Evolutionary conservation across 2,888 invertebrate genomes (phyloP).

Genomic region (Tipula lateralis): DNA sequence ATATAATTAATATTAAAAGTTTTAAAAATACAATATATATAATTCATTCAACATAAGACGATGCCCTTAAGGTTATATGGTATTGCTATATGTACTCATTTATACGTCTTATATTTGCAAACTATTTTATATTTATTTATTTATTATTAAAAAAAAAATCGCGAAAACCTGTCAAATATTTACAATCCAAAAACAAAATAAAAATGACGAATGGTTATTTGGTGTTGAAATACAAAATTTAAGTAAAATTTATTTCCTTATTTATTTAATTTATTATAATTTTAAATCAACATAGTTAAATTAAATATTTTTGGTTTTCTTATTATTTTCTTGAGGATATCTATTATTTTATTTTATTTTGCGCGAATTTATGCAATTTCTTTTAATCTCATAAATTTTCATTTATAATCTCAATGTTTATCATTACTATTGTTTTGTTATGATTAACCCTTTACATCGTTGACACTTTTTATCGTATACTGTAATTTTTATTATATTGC

Average conservation of each 20-base stretch:
- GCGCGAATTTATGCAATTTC: background rate
- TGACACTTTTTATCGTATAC: background rate
- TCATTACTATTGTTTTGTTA: background rate
- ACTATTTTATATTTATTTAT: background rate
- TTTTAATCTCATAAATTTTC: background rate
- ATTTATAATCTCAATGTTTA: background rate
- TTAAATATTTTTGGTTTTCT: background rate
- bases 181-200: background rate
- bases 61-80: background rate
- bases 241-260: conserved; percentile 11
- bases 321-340: background rate
- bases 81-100: background rate
- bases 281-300: background rate
- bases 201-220: background rate
- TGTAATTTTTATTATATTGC: background rate
- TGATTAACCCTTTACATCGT: background rate
- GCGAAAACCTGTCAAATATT: background rate
- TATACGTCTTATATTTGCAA: background rate
- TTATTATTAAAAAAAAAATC: background rate
- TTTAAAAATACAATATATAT: background rate
- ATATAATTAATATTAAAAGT: background rate
- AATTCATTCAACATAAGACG: background rate
- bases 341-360: background rate
- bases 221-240: background rate
- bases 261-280: conserved; percentile 3